These are phyloP conservation scores for Chlorodrepanis virens DNA, from an alignment of 2,113 vertebrate species.

Conservation along the genomic window DNA sequence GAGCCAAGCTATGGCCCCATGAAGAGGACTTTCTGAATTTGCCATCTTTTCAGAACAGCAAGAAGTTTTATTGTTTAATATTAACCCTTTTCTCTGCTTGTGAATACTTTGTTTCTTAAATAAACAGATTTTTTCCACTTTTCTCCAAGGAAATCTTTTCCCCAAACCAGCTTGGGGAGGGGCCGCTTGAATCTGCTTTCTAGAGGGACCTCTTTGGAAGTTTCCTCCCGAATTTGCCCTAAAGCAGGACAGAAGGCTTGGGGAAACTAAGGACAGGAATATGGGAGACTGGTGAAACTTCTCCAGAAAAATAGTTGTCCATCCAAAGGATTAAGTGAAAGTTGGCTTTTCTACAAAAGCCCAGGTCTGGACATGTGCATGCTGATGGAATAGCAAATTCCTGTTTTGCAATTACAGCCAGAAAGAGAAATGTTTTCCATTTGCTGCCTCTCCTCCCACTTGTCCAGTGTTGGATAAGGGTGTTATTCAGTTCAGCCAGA, in stretches of 20 bases:
- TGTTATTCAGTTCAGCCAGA: background rate
- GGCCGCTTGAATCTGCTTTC: background rate
- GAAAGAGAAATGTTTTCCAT: constrained; percentile 30
- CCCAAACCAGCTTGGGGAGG: background rate
- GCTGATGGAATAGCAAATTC: background rate
- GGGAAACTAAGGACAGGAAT: background rate
- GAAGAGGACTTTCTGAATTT: background rate
- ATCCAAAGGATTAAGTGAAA: background rate
- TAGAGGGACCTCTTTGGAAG: background rate
- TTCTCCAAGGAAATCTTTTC: background rate
- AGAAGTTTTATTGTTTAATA: background rate
- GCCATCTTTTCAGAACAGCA: background rate
- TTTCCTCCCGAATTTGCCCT: background rate
- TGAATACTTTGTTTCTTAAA: background rate
- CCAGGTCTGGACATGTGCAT: background rate
- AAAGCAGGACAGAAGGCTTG: background rate
- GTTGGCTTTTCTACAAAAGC: background rate
- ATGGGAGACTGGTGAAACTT: background rate
- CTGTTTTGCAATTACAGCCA: constrained; percentile 5
- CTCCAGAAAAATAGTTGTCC: background rate
- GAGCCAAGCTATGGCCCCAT: accelerated
- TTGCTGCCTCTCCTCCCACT: background rate
- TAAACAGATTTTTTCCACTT: background rate
- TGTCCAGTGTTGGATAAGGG: background rate
- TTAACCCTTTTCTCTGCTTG: background rate